phyloP scores from a whole-genome alignment of 2,797 vertebrate species.

The Cossypha caffra region DNA sequence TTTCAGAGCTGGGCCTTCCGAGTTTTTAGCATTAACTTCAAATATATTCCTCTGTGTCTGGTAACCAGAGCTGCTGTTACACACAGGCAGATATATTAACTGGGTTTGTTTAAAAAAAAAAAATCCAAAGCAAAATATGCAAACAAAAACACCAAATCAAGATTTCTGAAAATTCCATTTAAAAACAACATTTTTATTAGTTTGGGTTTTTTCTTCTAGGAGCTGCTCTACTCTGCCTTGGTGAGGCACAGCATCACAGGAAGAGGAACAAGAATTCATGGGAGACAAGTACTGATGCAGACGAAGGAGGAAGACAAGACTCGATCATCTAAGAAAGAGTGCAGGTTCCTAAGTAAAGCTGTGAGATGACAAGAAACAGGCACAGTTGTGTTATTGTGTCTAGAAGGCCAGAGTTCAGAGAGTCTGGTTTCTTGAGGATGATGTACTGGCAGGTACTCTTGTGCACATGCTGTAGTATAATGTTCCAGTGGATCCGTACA shows the following conservation, averaged over 20 bases:
- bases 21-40: constrained; percentile 3
- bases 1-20: not conserved
- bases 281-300: not conserved
- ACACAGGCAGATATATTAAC: not conserved
- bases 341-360: not conserved
- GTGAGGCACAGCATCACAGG: not conserved
- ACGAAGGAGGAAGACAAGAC: not conserved
- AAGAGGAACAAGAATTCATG: not conserved
- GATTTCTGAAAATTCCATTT: not conserved
- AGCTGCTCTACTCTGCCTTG: not conserved
- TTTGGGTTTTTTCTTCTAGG: not conserved
- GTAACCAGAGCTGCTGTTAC: not conserved
- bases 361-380: not conserved
- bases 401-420: not conserved
- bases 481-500: not conserved
- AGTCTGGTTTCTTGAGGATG: not conserved
- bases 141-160: not conserved
- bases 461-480: not conserved
- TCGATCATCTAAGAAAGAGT: not conserved
- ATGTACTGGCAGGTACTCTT: not conserved
- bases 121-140: not conserved
- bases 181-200: not conserved
- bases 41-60: not conserved
- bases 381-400: not conserved
- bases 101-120: not conserved